These are phyloP conservation scores for Drosophila santomea DNA, from an alignment of 1,140 invertebrate species.

Conservation along the genomic window DNA sequence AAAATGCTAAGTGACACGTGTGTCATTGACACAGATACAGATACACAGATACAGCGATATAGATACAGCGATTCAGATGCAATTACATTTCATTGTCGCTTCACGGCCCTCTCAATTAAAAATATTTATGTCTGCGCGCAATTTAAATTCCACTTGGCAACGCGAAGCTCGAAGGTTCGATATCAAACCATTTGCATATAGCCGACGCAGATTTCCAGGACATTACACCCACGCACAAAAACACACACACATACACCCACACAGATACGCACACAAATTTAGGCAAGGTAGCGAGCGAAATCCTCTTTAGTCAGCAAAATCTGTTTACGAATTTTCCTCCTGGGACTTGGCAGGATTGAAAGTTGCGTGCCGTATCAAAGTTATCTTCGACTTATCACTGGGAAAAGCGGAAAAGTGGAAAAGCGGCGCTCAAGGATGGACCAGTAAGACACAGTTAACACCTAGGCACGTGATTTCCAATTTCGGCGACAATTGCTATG, in stretches of 20 bases:
- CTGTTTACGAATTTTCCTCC: constrained; percentile 39
- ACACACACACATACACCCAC: constrained; percentile 5
- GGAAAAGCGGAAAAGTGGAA: neutral
- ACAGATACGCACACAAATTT: neutral
- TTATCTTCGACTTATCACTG: constrained; percentile 50
- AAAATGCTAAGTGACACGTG: constrained; percentile 39
- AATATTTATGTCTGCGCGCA: constrained; percentile 7
- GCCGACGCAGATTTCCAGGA: constrained; percentile 37
- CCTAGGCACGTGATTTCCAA: constrained; percentile 61
- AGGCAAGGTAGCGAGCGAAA: constrained; percentile 16
- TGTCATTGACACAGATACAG: constrained; percentile 5
- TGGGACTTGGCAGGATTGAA: constrained; percentile 39
- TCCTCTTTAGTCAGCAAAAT: constrained; percentile 63
- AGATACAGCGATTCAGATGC: neutral
- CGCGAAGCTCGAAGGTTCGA: constrained; percentile 15
- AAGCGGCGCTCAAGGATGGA: neutral
- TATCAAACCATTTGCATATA: constrained; percentile 58
- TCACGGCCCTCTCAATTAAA: constrained; percentile 32
- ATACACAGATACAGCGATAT: constrained; percentile 5
- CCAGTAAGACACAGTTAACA: constrained; percentile 49
- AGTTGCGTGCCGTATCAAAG: constrained; percentile 46
- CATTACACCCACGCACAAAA: constrained; percentile 20
- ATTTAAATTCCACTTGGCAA: constrained; percentile 23
- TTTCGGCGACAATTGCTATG: constrained; percentile 54
- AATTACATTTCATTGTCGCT: constrained; percentile 16